Evolutionary conservation across 2,888 invertebrate species (phyloP).

Genomic region (Idaea dimidiata): DNA sequence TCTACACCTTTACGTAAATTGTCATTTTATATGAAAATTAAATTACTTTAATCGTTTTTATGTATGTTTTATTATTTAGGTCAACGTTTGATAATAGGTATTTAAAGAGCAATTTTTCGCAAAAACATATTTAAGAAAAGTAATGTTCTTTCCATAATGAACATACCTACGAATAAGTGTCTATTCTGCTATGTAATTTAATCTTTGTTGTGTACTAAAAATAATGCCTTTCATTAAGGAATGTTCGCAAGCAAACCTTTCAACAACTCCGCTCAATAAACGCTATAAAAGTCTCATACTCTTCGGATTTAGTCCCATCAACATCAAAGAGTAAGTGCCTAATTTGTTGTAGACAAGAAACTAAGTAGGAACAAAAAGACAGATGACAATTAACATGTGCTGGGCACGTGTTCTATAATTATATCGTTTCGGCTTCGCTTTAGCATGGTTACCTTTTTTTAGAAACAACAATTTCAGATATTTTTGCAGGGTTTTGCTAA

Average conservation of each 20-base stretch:
- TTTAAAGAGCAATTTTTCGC: neutral
- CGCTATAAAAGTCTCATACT: neutral
- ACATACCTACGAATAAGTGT: neutral
- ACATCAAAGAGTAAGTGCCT: neutral
- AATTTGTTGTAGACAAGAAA: neutral
- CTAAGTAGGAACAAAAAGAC: neutral
- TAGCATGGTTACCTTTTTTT: no score
- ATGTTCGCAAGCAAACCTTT: neutral
- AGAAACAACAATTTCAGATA: no score
- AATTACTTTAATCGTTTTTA: conserved; percentile 13
- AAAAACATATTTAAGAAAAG: neutral
- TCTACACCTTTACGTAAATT: conserved; percentile 28
- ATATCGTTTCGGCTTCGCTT: no score
- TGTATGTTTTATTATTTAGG: conserved; percentile 5
- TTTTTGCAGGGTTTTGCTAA: no score
- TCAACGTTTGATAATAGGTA: neutral
- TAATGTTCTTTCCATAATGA: neutral
- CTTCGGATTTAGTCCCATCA: neutral
- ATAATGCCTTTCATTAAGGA: neutral
- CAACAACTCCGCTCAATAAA: neutral
- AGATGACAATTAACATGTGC: neutral
- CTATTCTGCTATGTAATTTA: neutral
- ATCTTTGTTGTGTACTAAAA: neutral
- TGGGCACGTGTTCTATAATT: no score
- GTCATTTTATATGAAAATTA: conserved; percentile 9